Evolutionary conservation across 2,113 vertebrate species (phyloP), one percentile per base, ranked within the genome.

Genomic region (Natator depressus): DNA sequence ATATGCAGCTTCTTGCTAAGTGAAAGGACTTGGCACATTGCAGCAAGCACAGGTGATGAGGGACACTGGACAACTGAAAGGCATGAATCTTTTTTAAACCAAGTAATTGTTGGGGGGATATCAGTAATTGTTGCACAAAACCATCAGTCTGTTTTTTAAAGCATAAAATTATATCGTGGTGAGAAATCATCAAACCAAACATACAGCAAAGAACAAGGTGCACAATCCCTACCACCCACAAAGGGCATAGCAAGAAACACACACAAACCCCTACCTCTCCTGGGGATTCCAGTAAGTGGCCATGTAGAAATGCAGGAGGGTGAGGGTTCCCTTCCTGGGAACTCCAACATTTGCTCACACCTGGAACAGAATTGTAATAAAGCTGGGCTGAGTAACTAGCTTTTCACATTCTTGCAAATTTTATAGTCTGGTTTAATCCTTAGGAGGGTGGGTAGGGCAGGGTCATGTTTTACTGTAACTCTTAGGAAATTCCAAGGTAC

Each of bases 61-160:
- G 42, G 42, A 42, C 93, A 96, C 94, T 96, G 97, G 97, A 93
- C 88, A 85, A 93, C 89, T 92, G 95, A 96, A 96, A 97, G 92
- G 92, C 94, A 86, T 89, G 92, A 97, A 96, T 94, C 95, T 87
- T 75, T 97, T 97, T 96, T 92, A 95, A 94, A 82, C n/a, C 85
- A 94, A 11, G 85, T 0, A 1, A 89, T 95, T 84, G 80, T 47
- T 79, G 85, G n/a, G 55, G 95, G 25, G 46, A 96, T 96, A 97
- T 96, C 96, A 97, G 96, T 96, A 97, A 88, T 53, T 7, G 1
- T 1, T 19, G 87, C 95, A 95, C 90, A 96, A 90, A 96, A 96
- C 29, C 13, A 96, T 65, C 87, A 96, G 38, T 17, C 72, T 95
- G 55, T 86, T 29, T 80, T 94, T 69, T 57, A 42, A 87, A 94